Percentiles rank a stretch among this genome's conserved stretches.
Conservation (phyloP, 2,797 vertebrate genomes). For the Argya squamiceps region DNA sequence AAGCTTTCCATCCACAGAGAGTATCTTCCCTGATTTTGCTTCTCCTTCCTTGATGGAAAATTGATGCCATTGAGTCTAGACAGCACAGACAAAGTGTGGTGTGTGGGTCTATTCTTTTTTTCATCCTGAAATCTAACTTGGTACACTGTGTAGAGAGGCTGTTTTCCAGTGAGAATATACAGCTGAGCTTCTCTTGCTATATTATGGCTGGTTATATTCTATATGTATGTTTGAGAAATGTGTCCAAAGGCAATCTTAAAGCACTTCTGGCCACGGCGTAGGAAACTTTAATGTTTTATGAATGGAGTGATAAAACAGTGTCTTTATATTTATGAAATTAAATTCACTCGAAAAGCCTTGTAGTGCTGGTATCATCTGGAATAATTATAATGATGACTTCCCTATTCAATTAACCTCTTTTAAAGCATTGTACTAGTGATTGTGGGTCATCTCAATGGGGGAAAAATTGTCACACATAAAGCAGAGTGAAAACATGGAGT, state of each 20-base stretch:
- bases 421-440: background rate
- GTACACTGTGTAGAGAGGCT: background rate
- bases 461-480: background rate
- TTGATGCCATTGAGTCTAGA: background rate
- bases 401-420: conserved; percentile 22
- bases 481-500: background rate
- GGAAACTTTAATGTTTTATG: background rate
- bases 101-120: background rate
- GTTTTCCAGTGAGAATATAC: background rate
- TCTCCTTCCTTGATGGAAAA: background rate
- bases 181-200: background rate
- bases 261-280: background rate
- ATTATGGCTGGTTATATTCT: background rate
- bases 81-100: background rate
- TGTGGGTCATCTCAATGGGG: conserved; percentile 6
- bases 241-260: background rate
- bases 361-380: background rate
- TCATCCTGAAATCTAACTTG: background rate
- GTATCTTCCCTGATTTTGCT: background rate
- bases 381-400: conserved; percentile 12
- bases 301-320: background rate
- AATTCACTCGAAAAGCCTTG: background rate
- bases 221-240: background rate
- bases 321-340: background rate
- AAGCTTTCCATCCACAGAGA: background rate